A percentile compares a stretch with the other conserved stretches of the same genome.
These are phyloP conservation scores for Ceratitis capitata DNA, from an alignment of 1,140 invertebrate genomes.

Conservation along the genomic window DNA sequence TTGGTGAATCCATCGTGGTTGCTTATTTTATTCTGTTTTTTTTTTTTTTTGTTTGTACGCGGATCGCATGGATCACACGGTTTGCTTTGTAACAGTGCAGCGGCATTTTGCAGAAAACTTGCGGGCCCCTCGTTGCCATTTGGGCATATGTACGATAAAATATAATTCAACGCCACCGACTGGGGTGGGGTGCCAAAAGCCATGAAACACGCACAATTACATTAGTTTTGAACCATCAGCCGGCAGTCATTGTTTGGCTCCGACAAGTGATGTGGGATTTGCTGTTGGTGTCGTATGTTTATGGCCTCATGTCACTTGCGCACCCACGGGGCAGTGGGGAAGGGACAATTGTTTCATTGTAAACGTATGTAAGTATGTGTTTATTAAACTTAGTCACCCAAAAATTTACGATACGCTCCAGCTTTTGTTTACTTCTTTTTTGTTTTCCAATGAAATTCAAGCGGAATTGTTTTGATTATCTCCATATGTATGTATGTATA, in stretches of 20 bases:
- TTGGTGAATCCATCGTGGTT: too few relatives aligned
- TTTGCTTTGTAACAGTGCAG: neutral
- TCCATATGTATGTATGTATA: neutral
- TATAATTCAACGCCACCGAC: neutral
- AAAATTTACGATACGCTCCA: constrained; percentile 1
- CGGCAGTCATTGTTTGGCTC: neutral
- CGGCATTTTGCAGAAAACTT: constrained; percentile 18
- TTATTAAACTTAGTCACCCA: constrained; percentile 9
- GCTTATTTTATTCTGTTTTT: too few relatives aligned
- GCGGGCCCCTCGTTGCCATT: neutral
- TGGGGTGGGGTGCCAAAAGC: neutral
- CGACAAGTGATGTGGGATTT: constrained; percentile 36
- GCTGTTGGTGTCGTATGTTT: neutral
- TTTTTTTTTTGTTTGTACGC: neutral
- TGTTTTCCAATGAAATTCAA: neutral
- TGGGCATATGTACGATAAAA: neutral
- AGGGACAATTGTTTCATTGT: neutral
- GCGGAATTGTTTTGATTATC: neutral
- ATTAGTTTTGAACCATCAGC: neutral
- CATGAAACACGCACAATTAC: neutral
- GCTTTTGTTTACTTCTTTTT: neutral
- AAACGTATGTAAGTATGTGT: neutral
- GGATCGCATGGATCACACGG: neutral
- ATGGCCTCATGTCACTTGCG: neutral
- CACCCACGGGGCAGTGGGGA: neutral